phyloP scores from a whole-genome alignment of 2,888 invertebrate species.

The Torymus auratus region DNA sequence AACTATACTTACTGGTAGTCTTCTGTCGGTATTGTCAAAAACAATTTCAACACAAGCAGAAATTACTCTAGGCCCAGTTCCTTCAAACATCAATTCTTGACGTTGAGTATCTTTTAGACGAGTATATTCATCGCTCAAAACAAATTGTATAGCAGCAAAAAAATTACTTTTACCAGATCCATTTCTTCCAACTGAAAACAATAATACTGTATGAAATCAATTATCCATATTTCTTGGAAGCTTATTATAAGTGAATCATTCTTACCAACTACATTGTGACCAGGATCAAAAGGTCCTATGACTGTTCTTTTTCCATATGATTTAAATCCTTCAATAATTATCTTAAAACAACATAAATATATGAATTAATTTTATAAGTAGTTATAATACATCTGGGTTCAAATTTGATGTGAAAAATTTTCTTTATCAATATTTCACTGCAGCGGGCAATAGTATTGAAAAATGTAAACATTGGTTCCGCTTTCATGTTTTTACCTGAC shows the following conservation, averaged over 20 bases:
- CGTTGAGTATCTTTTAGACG: constrained; percentile 96
- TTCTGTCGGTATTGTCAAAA: constrained; percentile 97
- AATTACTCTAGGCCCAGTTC: constrained; percentile 97
- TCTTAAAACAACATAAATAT: constrained; percentile 80
- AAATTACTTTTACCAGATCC: constrained; percentile 99
- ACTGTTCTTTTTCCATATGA: constrained; percentile 99
- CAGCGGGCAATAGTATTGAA: no score
- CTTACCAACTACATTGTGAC: constrained; percentile 95
- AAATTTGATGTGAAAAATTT: no score
- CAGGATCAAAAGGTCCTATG: constrained; percentile 97
- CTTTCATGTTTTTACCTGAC: no score
- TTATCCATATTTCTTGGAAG: constrained; percentile 27
- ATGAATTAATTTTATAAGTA: neutral
- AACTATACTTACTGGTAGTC: constrained; percentile 88
- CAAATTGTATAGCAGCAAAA: constrained; percentile 98
- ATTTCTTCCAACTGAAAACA: constrained; percentile 93
- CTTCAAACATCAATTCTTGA: constrained; percentile 96
- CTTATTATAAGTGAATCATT: constrained; percentile 49
- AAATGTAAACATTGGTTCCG: no score
- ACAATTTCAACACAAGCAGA: constrained; percentile 99
- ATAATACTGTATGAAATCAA: constrained; percentile 2
- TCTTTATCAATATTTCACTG: no score
- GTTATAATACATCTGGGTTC: no score
- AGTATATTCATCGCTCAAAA: constrained; percentile 99
- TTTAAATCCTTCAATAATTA: constrained; percentile 99